Conservation (phyloP, 2,888 invertebrate species). For the Dusona sp. region DNA sequence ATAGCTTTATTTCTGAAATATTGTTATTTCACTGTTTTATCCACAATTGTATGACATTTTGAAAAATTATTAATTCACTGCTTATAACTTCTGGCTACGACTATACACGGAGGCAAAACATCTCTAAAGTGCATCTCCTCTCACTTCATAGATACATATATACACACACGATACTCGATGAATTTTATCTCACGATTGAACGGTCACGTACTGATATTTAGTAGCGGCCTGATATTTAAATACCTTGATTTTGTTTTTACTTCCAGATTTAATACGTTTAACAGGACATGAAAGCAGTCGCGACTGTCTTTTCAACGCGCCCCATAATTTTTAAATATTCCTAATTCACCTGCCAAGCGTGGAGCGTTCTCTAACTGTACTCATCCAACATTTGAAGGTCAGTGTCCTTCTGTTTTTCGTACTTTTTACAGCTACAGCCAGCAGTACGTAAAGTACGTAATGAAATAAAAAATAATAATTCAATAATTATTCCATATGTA, state of each 20-base stretch:
- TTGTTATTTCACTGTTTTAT: not conserved
- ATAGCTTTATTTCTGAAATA: not conserved
- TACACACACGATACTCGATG: not conserved
- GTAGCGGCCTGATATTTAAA: conserved; percentile 4
- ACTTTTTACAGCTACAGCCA: not conserved
- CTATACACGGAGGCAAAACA: conserved; percentile 13
- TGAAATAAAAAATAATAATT: not conserved
- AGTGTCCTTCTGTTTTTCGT: conserved; percentile 18
- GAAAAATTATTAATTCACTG: too few relatives aligned
- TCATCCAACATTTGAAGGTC: conserved; percentile 6
- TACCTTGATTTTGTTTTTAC: not conserved
- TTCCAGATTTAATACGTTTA: not conserved
- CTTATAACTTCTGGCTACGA: not conserved
- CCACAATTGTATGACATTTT: not conserved
- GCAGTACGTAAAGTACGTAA: not conserved
- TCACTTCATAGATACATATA: conserved; percentile 5
- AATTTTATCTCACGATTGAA: conserved; percentile 18
- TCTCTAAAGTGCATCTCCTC: conserved; percentile 27
- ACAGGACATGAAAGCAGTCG: not conserved
- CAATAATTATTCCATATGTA: not conserved
- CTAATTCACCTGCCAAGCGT: not conserved
- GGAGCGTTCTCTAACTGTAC: not conserved
- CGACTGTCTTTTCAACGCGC: not conserved
- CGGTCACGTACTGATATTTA: conserved; percentile 6
- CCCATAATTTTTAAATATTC: not conserved